Evolutionary conservation across 92 coral and sea anemone species (phyloP).

Genomic region (Anthopleura xanthogrammica): DNA sequence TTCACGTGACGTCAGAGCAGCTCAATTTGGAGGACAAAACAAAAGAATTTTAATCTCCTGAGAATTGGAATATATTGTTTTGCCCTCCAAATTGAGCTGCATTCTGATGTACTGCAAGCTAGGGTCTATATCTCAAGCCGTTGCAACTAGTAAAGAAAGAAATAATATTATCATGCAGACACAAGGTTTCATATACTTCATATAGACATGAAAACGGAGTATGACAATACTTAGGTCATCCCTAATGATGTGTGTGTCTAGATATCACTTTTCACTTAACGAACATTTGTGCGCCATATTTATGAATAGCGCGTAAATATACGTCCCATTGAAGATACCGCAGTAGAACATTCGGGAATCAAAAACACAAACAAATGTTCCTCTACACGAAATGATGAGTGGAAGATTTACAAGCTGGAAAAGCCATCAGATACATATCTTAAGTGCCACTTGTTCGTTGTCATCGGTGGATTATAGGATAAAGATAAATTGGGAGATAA

Average conservation of each 20-base stretch:
- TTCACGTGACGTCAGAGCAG: too few relatives aligned
- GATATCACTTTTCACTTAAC: not conserved
- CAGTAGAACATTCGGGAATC: not conserved
- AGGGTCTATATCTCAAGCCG: too few relatives aligned
- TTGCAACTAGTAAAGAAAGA: too few relatives aligned
- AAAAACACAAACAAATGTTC: not conserved
- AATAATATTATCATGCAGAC: too few relatives aligned
- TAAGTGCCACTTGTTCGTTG: not conserved
- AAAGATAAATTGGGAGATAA: not conserved
- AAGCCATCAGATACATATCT: not conserved
- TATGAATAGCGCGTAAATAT: not conserved
- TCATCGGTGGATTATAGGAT: constrained; percentile 2
- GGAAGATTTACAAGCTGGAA: constrained; percentile 3
- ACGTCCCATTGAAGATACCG: not conserved
- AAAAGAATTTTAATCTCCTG: too few relatives aligned
- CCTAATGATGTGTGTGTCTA: not conserved
- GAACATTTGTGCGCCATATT: not conserved
- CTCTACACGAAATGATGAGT: not conserved
- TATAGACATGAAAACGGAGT: too few relatives aligned
- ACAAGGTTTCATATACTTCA: too few relatives aligned
- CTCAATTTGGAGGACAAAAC: too few relatives aligned
- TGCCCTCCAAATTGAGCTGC: too few relatives aligned
- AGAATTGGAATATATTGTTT: too few relatives aligned
- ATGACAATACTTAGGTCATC: not conserved
- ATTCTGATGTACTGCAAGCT: too few relatives aligned